Conservation (phyloP, 2,113 vertebrate species). For the Empidonax alnorum region DNA sequence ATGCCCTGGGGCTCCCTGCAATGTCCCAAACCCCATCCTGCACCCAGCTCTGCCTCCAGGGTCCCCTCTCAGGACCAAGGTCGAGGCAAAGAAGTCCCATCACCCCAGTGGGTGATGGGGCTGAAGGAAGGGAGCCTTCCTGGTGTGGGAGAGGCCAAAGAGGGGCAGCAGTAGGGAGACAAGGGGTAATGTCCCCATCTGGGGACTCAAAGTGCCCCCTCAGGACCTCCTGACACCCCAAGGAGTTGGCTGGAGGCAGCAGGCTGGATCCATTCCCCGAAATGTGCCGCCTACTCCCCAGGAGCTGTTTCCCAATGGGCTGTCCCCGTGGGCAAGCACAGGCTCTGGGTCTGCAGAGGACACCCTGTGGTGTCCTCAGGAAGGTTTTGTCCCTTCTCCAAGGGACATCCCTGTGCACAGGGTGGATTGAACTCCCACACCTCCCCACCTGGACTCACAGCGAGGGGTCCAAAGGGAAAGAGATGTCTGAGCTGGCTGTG, state of each 20-base stretch:
- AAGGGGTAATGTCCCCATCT: not conserved
- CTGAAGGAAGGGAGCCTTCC: not conserved
- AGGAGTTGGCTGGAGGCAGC: not conserved
- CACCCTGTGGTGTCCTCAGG: not conserved
- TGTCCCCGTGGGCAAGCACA: fast-evolving
- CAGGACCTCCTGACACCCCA: not conserved
- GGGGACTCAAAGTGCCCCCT: not conserved
- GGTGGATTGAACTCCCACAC: fast-evolving
- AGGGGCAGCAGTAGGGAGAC: not conserved
- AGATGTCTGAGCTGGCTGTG: not conserved
- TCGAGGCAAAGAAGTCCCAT: fast-evolving
- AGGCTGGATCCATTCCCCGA: not conserved
- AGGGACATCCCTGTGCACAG: not conserved
- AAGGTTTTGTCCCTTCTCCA: not conserved
- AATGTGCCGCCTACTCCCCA: not conserved
- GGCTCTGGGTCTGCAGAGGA: not conserved
- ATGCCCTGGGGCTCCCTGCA: not conserved
- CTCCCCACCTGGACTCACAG: not conserved
- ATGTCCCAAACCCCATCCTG: not conserved
- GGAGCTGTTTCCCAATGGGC: fast-evolving
- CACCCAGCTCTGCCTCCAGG: not conserved
- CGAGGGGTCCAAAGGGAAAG: fast-evolving
- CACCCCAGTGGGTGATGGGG: fast-evolving
- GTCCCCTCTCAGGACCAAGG: not conserved
- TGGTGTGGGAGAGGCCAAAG: not conserved